Conservation (phyloP, 1,140 invertebrate species). For the Lerema accius region DNA sequence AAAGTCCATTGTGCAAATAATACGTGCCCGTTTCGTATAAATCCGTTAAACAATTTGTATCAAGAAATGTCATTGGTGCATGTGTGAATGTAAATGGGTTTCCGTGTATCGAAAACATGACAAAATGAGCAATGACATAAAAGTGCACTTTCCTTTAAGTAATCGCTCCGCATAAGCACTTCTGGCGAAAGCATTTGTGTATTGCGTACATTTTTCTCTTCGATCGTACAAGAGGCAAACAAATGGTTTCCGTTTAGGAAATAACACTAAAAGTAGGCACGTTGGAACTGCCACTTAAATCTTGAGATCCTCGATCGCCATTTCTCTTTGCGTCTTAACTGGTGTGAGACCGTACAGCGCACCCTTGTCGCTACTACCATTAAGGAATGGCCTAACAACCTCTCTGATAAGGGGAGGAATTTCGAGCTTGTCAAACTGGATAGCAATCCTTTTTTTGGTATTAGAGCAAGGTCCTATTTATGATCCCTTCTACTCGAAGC, state of each 20-base stretch:
- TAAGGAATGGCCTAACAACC: constrained; percentile 48
- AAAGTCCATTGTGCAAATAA: too few species aligned
- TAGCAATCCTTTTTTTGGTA: constrained; percentile 29
- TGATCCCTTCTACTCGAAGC: constrained; percentile 18
- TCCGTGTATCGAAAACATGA: constrained; percentile 33
- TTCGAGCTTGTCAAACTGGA: constrained; percentile 21
- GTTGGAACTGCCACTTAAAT: constrained; percentile 80
- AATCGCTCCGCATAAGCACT: constrained; percentile 60
- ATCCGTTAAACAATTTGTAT: background rate
- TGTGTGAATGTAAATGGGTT: constrained; percentile 6
- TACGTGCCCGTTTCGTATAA: background rate
- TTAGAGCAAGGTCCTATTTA: constrained; percentile 24
- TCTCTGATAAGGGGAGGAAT: constrained; percentile 24
- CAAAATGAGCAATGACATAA: constrained; percentile 47
- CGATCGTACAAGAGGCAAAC: constrained; percentile 74
- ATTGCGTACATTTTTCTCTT: constrained; percentile 69
- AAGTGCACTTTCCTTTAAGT: constrained; percentile 55
- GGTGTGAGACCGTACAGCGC: constrained; percentile 48
- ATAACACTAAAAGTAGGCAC: constrained; percentile 82
- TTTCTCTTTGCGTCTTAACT: constrained; percentile 76
- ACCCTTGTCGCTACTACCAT: constrained; percentile 65
- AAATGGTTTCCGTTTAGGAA: constrained; percentile 80
- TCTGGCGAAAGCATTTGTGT: constrained; percentile 56
- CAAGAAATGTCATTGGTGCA: background rate
- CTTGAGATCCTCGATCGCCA: constrained; percentile 78